Evolutionary conservation across 2,797 vertebrate genomes (phyloP).

Genomic region (Scolopax rusticola): DNA sequence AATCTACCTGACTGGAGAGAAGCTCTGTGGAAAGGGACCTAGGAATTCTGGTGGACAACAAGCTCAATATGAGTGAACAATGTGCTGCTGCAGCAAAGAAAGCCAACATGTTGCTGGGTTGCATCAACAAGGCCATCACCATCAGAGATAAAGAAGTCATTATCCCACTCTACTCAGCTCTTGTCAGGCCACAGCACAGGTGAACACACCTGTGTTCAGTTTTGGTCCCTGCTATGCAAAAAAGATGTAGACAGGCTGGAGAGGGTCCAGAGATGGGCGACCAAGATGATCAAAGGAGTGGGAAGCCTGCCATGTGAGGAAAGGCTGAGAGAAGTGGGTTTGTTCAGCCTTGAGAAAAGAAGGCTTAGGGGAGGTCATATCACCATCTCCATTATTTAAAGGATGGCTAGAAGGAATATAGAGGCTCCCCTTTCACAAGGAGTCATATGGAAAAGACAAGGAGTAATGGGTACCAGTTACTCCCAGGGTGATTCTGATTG

Average conservation of each 20-base stretch:
- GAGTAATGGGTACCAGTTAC: background rate
- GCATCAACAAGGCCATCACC: background rate
- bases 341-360: background rate
- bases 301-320: background rate
- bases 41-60: background rate
- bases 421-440: background rate
- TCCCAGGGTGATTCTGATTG: background rate
- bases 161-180: background rate
- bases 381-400: background rate
- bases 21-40: background rate
- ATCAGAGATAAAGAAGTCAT: background rate
- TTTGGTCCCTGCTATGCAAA: background rate
- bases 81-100: background rate
- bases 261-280: background rate
- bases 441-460: background rate
- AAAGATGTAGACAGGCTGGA: background rate
- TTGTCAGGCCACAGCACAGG: background rate
- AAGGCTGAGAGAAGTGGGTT: background rate
- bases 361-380: background rate
- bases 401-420: background rate
- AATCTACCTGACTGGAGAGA: background rate
- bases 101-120: background rate
- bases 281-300: background rate
- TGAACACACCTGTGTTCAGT: background rate
- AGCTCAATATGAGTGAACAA: background rate